A percentile compares a stretch with the other conserved stretches of the same genome.
phyloP scores from a whole-genome alignment of 2,888 invertebrate species.

The Lepidocyrtoides sp. region DNA sequence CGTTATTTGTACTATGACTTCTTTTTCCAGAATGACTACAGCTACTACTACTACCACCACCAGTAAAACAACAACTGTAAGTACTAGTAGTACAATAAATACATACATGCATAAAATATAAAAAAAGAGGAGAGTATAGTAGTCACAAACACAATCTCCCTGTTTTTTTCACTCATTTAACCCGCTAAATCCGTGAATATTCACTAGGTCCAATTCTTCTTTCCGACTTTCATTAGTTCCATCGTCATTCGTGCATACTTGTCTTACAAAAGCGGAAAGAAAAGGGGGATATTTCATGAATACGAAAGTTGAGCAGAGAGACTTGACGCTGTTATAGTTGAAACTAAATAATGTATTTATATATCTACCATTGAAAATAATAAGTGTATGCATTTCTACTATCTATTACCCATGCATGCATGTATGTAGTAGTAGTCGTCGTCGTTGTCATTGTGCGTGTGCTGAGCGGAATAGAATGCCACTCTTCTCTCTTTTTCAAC shows the following conservation, averaged over 20 bases:
- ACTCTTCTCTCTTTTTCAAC: neutral
- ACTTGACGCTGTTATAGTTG: neutral
- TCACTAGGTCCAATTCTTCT: slow-evolving; percentile 74
- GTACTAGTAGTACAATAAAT: neutral
- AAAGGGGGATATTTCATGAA: slow-evolving; percentile 72
- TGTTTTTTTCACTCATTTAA: slow-evolving; percentile 74
- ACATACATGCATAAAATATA: neutral
- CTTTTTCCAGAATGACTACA: neutral
- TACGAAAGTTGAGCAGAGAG: slow-evolving; percentile 66
- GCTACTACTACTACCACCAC: neutral
- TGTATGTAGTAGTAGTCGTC: neutral
- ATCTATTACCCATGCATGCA: too few relatives aligned
- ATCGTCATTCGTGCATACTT: slow-evolving; percentile 76
- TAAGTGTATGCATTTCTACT: slow-evolving; percentile 11
- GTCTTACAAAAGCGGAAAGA: slow-evolving; percentile 67
- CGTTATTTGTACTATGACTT: neutral
- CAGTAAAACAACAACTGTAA: slow-evolving; percentile 31
- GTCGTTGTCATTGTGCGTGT: neutral
- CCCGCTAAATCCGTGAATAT: slow-evolving; percentile 79
- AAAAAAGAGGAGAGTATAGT: neutral
- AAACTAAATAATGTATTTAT: slow-evolving; percentile 4
- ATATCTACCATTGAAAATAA: slow-evolving; percentile 14
- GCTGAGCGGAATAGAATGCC: neutral
- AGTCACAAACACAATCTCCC: slow-evolving; percentile 28
- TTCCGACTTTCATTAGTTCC: slow-evolving; percentile 79